Evolutionary conservation across 2,888 invertebrate genomes (phyloP).

Genomic region (Xiphydria camelus): DNA sequence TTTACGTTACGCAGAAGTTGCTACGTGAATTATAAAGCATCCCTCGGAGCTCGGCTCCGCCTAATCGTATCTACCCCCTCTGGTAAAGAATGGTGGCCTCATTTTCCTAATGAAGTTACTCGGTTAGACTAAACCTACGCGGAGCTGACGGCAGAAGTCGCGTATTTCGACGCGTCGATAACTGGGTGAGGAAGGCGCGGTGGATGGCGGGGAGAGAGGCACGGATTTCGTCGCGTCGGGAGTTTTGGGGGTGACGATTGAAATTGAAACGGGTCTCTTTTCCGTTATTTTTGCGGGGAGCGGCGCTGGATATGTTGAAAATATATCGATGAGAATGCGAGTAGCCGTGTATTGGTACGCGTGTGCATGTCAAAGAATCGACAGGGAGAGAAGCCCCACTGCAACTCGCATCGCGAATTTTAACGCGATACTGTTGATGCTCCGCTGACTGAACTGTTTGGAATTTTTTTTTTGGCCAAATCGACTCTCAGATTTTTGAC

Average conservation of each 20-base stretch:
- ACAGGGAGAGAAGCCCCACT: no score
- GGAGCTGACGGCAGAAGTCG: not conserved
- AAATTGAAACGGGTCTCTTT: conserved; percentile 33
- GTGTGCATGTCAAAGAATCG: no score
- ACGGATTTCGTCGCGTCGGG: conserved; percentile 4
- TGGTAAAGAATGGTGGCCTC: conserved; percentile 42
- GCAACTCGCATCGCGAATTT: no score
- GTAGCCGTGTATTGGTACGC: no score
- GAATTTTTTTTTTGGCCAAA: no score
- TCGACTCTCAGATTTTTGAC: no score
- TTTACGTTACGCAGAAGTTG: conserved; percentile 51
- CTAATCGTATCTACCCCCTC: conserved; percentile 39
- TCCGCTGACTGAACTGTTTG: no score
- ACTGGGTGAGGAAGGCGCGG: no score
- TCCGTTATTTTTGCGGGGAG: no score
- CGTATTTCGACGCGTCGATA: not conserved
- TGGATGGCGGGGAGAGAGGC: not conserved
- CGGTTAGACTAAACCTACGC: conserved; percentile 9
- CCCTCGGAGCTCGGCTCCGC: conserved; percentile 21
- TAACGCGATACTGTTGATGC: no score
- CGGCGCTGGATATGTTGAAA: no score
- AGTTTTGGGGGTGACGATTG: conserved; percentile 21
- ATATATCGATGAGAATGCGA: no score
- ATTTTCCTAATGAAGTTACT: conserved; percentile 46
- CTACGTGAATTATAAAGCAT: conserved; percentile 48